Conservation (phyloP, 2,888 invertebrate genomes). For the Rotaria macrura region DNA sequence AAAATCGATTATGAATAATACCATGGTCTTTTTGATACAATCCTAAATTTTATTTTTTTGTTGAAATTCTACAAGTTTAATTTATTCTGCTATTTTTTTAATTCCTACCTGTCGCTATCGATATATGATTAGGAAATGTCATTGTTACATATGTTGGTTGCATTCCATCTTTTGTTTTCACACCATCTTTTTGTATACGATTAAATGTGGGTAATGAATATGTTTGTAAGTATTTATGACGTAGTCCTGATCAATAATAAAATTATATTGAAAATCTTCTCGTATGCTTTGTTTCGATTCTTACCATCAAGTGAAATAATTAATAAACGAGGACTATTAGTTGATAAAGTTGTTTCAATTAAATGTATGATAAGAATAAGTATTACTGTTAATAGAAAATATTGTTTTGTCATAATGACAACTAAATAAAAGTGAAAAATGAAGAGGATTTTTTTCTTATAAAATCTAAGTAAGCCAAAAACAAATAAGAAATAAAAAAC, state of each 20-base stretch:
- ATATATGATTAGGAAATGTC: not conserved
- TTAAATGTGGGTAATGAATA: not conserved
- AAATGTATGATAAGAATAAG: not conserved
- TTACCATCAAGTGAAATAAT: not conserved
- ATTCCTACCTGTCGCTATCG: not conserved
- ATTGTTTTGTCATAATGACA: not conserved
- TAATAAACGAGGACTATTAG: not conserved
- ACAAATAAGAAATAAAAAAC: not conserved
- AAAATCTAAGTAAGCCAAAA: not conserved
- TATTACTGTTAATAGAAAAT: not conserved
- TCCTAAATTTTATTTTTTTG: not conserved
- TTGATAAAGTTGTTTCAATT: not conserved
- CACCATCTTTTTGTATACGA: not conserved
- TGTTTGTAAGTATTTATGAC: not conserved
- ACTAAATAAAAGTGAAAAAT: not conserved
- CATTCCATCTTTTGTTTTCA: not conserved
- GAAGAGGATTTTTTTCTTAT: not conserved
- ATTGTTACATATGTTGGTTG: not conserved
- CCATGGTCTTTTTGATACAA: conserved; percentile 13
- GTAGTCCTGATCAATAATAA: not conserved
- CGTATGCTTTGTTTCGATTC: too few species aligned
- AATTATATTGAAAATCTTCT: not conserved
- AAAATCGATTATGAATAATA: not conserved
- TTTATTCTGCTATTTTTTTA: too few species aligned
- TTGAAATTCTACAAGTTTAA: too few species aligned